phyloP scores from a whole-genome alignment of 2,113 vertebrate genomes.

The Gambusia affinis region DNA sequence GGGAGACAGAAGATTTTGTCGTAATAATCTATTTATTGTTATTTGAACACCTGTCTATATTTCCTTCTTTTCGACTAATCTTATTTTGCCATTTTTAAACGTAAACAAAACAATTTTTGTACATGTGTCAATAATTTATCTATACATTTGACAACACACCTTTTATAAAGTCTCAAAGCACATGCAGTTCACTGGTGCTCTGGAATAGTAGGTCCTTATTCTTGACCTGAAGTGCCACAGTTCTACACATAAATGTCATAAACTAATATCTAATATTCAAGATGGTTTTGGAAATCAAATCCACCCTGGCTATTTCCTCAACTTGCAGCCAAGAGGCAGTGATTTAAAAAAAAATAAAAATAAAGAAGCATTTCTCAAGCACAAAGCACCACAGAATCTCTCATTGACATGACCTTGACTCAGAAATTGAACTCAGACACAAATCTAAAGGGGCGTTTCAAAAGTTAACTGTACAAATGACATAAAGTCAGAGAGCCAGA shows the following conservation, averaged over 20 bases:
- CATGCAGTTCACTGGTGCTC: slow-evolving; percentile 73
- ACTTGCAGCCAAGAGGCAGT: slow-evolving; percentile 78
- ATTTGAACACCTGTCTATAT: too few relatives aligned
- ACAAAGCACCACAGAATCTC: slow-evolving; percentile 63
- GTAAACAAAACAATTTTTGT: slow-evolving; percentile 9
- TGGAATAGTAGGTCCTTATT: slow-evolving; percentile 79
- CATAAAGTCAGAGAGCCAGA: slow-evolving; percentile 28
- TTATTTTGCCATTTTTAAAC: too few relatives aligned
- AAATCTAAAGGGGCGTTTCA: slow-evolving; percentile 50
- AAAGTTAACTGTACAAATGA: slow-evolving; percentile 48
- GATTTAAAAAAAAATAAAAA: slow-evolving; percentile 68
- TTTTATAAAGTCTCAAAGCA: slow-evolving; percentile 54
- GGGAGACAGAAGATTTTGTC: too few relatives aligned
- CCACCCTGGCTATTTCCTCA: slow-evolving; percentile 79
- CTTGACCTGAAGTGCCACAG: slow-evolving; percentile 72
- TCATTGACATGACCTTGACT: slow-evolving; percentile 80
- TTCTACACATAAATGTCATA: slow-evolving; percentile 77
- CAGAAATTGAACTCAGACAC: slow-evolving; percentile 52
- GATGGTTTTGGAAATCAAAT: slow-evolving; percentile 81
- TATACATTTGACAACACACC: slow-evolving; percentile 40
- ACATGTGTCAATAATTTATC: neutral
- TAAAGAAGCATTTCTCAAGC: slow-evolving; percentile 72
- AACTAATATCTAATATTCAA: slow-evolving; percentile 81
- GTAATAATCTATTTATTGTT: too few relatives aligned
- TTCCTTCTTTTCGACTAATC: too few relatives aligned